Evolutionary conservation across 2,797 vertebrate species (phyloP).

Genomic region (Protosalanx chinensis): DNA sequence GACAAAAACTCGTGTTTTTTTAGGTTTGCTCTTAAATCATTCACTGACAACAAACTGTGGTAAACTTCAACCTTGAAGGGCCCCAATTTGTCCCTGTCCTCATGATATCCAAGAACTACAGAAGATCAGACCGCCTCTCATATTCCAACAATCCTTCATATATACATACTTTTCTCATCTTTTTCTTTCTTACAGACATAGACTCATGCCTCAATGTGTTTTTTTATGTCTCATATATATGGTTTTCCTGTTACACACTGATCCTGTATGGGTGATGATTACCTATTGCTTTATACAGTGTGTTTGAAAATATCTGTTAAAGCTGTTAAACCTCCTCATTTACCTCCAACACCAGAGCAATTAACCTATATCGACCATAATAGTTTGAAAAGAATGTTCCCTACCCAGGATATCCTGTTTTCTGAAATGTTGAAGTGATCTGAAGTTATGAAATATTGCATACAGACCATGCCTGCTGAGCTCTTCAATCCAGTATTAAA

Average conservation of each 20-base stretch:
- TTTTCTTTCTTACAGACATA: not conserved
- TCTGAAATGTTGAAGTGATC: too few relatives aligned
- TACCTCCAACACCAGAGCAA: too few relatives aligned
- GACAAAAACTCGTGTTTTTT: too few relatives aligned
- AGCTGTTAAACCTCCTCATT: too few relatives aligned
- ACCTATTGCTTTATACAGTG: too few relatives aligned
- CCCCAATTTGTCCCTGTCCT: slow-evolving; percentile 2
- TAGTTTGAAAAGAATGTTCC: too few relatives aligned
- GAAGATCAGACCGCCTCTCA: not conserved
- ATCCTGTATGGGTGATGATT: too few relatives aligned
- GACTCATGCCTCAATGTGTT: not conserved
- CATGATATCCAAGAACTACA: not conserved
- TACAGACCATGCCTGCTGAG: not conserved
- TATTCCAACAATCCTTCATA: not conserved
- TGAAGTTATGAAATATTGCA: not conserved
- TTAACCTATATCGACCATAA: too few relatives aligned
- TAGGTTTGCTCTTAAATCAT: slow-evolving; percentile 3
- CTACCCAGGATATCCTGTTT: too few relatives aligned
- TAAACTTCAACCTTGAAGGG: not conserved
- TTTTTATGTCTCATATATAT: not conserved
- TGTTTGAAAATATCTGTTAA: too few relatives aligned
- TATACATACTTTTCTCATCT: not conserved
- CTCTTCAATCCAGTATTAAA: not conserved
- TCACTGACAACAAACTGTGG: not conserved
- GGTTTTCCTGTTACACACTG: not conserved